Conservation (phyloP, 2,888 invertebrate species). For the Cecidostiba fungosa region DNA sequence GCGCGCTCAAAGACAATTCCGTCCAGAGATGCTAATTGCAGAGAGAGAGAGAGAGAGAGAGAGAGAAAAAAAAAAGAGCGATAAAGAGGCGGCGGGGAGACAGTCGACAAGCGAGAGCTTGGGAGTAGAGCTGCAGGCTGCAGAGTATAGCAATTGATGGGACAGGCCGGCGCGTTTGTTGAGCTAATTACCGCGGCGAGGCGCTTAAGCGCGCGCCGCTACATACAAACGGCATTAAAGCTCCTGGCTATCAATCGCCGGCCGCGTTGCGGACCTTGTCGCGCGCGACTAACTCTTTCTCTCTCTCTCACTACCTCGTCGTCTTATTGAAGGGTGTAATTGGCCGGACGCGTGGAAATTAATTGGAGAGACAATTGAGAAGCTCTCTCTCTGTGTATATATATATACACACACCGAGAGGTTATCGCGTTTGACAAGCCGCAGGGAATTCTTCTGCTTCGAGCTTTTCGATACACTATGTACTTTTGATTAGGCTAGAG, state of each 20-base stretch:
- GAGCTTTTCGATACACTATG: no score
- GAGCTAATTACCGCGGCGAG: constrained; percentile 80
- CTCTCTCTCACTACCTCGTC: constrained; percentile 3
- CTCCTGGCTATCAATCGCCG: constrained; percentile 78
- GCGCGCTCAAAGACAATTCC: neutral
- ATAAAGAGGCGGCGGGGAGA: constrained; percentile 59
- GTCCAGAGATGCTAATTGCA: constrained; percentile 47
- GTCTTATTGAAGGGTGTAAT: constrained; percentile 50
- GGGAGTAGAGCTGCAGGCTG: constrained; percentile 65
- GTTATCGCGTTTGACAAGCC: no score
- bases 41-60: constrained; percentile 40
- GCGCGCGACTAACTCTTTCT: neutral
- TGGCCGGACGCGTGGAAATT: constrained; percentile 44
- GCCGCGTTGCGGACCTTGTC: neutral
- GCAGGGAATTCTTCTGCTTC: neutral
- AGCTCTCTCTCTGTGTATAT: neutral
- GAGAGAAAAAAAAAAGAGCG: constrained; percentile 29
- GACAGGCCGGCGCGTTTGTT: constrained; percentile 80
- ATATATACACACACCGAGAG: no score
- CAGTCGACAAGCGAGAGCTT: constrained; percentile 55
- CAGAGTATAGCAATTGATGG: constrained; percentile 78
- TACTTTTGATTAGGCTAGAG: no score
- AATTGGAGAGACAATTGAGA: constrained; percentile 51
- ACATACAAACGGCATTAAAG: constrained; percentile 81
- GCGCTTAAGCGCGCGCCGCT: constrained; percentile 79